Evolutionary conservation across 2,888 invertebrate species (phyloP).

Genomic region (Boloria selene): DNA sequence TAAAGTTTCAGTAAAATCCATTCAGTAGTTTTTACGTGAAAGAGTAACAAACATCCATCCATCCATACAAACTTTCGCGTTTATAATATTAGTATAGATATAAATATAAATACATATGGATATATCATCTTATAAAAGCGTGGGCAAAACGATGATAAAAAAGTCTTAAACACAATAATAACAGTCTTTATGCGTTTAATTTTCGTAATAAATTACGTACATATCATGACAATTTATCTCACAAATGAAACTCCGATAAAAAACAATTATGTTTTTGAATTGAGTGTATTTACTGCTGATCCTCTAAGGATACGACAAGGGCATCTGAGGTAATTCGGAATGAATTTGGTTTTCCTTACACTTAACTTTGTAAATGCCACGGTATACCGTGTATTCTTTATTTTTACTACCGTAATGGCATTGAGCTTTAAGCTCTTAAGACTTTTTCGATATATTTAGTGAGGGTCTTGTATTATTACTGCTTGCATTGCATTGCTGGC

Average conservation of each 20-base stretch:
- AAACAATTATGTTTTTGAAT: conserved; percentile 26
- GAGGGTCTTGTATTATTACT: conserved; percentile 1
- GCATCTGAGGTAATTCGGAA: conserved; percentile 20
- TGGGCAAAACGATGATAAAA: conserved; percentile 6
- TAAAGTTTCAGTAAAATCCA: too few species aligned
- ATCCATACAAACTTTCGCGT: too few species aligned
- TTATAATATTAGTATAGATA: too few species aligned
- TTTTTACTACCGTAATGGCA: conserved; percentile 15
- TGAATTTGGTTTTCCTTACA: conserved; percentile 27
- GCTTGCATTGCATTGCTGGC: neutral
- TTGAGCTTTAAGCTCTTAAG: conserved; percentile 11
- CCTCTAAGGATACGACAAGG: conserved; percentile 31
- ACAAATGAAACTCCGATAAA: conserved; percentile 25
- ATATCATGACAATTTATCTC: conserved; percentile 30
- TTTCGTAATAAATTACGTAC: neutral
- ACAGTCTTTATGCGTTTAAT: conserved; percentile 4
- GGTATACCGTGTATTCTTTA: conserved; percentile 12
- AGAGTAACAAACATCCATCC: too few species aligned
- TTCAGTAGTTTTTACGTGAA: too few species aligned
- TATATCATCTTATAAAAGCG: neutral
- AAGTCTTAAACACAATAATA: neutral
- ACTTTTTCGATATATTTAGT: conserved; percentile 1
- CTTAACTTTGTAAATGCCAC: conserved; percentile 6
- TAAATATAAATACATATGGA: too few species aligned
- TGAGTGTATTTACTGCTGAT: conserved; percentile 12